Evolutionary conservation across 2,113 vertebrate species (phyloP).

Genomic region (Camelus bactrianus): DNA sequence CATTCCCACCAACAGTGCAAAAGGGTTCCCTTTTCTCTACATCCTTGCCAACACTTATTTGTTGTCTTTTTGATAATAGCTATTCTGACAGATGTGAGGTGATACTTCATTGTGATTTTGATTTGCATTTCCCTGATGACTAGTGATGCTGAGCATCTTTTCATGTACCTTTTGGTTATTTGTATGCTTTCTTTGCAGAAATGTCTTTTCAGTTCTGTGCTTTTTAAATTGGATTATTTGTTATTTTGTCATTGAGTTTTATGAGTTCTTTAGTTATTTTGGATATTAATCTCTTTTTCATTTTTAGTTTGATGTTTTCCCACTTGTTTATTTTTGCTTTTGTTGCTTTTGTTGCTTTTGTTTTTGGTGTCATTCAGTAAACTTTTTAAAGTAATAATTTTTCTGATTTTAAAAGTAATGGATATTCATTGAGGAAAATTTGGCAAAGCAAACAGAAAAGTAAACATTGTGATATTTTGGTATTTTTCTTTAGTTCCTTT

Average conservation of each 20-base stretch:
- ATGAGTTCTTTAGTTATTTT: background rate
- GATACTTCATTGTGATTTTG: background rate
- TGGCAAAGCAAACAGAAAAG: slow-evolving; percentile 40
- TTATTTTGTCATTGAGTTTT: background rate
- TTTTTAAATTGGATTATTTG: background rate
- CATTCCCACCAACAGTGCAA: background rate
- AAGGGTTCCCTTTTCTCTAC: background rate
- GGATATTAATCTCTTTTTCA: background rate
- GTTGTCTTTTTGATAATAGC: background rate
- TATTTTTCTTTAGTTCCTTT: slow-evolving; percentile 42
- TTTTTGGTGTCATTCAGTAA: background rate
- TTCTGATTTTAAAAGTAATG: slow-evolving; percentile 36
- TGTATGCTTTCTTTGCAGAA: background rate
- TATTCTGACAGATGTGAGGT: background rate
- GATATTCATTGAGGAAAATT: background rate
- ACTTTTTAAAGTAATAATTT: slow-evolving; percentile 22
- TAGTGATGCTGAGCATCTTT: background rate
- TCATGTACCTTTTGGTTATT: background rate
- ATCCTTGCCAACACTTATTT: background rate
- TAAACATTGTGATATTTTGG: slow-evolving; percentile 26
- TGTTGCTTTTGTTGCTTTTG: background rate
- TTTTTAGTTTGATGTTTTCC: background rate
- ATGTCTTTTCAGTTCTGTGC: background rate
- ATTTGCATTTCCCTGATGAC: background rate
- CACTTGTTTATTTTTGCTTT: slow-evolving; percentile 11